Evolutionary conservation across 2,888 invertebrate species (phyloP), one percentile per base, ranked within the genome.

Genomic region (Temnothorax ravouxi): DNA sequence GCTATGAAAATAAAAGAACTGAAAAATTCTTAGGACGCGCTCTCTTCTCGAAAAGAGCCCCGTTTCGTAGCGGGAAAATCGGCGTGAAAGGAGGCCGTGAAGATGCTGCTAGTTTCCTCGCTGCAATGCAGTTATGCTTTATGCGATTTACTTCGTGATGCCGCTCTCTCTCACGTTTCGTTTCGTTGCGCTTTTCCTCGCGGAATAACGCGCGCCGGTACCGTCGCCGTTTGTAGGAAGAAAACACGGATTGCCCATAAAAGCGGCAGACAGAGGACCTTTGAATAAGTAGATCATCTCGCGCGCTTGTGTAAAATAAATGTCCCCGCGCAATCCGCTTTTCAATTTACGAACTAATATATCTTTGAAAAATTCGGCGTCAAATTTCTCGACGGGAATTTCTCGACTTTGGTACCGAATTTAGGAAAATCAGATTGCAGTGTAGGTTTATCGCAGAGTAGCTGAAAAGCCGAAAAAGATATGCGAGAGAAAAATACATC

Each of bases 91-190:
- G 21, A 59, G 59, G 38, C 47, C 18, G 25, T 11, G 54, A 59
- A 71, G 59, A 80, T 59, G 71, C 47, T 69, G 69, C 47, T 54
- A 71, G 71, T 61, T 59, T n/a, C 59, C n/a, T 69, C 47, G 59
- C 44, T 21, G 38, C 59, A 50, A 71, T 71, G 79, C 29, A 44
- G 59, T 80, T 80, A 50, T 61, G 71, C 79, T 71, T 80, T 69
- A 80, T 71, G 79, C 71, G 79, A 80, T 80, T 80, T 80, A 71
- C 71, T 38, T 80, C 69, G 47, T 71, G 79, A 80, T 61, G 59
- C 59, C 38, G 59, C 38, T 69, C 64, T 80, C 64, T 52, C 52
- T 64, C 62, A 4, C 25, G 15, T 21, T n/a, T 66, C 25, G 15
- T 21, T n/a, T 66, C 77, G 56, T 47, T 59, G 79, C 59, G 71